Percentiles rank a stretch among this genome's conserved stretches.
These are phyloP conservation scores for Cyclophora albipunctata DNA, from an alignment of 2,888 invertebrate species.

Conservation along the genomic window DNA sequence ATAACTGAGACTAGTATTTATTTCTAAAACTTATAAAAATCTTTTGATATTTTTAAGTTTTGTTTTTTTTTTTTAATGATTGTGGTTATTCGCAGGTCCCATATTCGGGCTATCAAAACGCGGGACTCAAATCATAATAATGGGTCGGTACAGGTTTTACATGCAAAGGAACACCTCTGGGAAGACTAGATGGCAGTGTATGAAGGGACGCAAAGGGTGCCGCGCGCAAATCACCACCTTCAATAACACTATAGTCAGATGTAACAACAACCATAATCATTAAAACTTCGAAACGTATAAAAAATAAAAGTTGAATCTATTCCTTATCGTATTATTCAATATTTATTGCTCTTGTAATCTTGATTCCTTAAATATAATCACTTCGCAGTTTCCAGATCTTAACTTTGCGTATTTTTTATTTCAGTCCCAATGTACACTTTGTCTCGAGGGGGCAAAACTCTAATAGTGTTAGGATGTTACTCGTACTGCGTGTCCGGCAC, in stretches of 20 bases:
- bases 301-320: background rate
- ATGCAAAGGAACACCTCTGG: background rate
- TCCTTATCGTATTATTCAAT: no score
- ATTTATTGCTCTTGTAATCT: no score
- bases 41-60: background rate
- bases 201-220: constrained; percentile 27
- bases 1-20: no score
- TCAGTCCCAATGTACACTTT: no score
- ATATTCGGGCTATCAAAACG: constrained; percentile 10
- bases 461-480: no score
- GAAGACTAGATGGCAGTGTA: constrained; percentile 6
- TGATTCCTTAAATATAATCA: no score
- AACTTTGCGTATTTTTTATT: no score
- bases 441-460: no score
- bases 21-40: no score
- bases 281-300: background rate
- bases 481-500: no score
- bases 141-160: constrained; percentile 1
- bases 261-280: constrained; percentile 24
- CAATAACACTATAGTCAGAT: constrained; percentile 20
- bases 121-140: constrained; percentile 9
- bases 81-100: constrained; percentile 4
- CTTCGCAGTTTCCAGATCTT: no score
- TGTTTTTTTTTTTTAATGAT: background rate
- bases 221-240: constrained; percentile 16